Base-by-base conservation (phyloP, 1,140 invertebrate genomes). In the Drosophila kanapiae region DNA sequence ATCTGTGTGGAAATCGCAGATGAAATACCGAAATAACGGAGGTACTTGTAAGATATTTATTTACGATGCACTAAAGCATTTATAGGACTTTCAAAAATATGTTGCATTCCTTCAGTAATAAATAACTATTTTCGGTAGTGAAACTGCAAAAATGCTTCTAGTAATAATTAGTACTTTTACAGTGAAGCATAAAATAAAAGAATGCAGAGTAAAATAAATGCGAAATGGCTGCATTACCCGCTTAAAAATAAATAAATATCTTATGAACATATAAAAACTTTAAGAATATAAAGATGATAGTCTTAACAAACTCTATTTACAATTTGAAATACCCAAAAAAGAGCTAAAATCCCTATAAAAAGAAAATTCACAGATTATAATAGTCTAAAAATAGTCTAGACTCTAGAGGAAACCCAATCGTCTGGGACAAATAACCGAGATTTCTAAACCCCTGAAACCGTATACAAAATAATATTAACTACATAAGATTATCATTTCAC, bases 401-500 rank as follows among this genome's bases (percentile, higher is more conserved):
- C 23, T n/a, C 23, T n/a, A 3, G 0, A 9, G n/a, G 18, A 27
- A 38, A 56, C 13, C 53, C 35, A 38, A 38, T 38, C 7, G 7
- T 27, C 16, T 1, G 7, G 14, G 18, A 54, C 37, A 54, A n/a
- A 38, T 38, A 23, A 38, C 4, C 33, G 7, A 23, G 35, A n/a
- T 54, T 23, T 67, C 8, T 1, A 31, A 45, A 61, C 35, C 16
- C 37, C 23, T 72, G 67, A 72, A 72, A 72, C 23, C 33, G 14
- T 33, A 72, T 49, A 58, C 23, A 33, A 60, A 56, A 37, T 54
- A 59, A 37, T 35, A 42, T 45, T 54, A 53, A 37, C 31, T 37
- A 29, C 23, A 43, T 13, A 68, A 72, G 70, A 60, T 72, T 72
- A 72, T 72, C 16, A 72, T 71, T 72, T 71, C 37, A 71, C 69